Base-by-base conservation (phyloP, 2,888 invertebrate species). In the Polydrusus tereticollis region DNA sequence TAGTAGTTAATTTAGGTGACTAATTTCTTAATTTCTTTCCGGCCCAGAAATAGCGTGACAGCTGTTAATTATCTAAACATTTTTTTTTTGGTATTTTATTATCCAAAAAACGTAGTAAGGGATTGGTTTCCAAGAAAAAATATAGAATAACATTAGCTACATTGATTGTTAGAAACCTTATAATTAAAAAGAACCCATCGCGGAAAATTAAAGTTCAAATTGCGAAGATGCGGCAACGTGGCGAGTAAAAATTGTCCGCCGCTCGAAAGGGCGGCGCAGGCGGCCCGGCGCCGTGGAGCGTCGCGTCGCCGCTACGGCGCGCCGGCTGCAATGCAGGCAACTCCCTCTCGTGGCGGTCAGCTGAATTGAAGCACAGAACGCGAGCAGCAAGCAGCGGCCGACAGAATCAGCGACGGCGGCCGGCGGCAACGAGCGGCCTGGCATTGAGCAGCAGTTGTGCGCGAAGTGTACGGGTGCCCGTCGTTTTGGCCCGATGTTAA, bases 401-500 rank as follows among this genome's bases (percentile, higher is more conserved):
- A 59, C 20, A 78, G 79, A 80, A 80, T 81, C 81, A 78, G 79
- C 80, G 79, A 79, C 80, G 75, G 79, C 82, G 82, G 82, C 81
- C 81, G 83, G 80, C 81, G 81, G 82, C 81, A 69, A 82, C 83
- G 83, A 82, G 81, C 79, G 84, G 84, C 80, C 82, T 82, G 83
- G 84, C 80, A 82, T 81, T 83, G 83, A 82, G 83, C 81, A 70
- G 73, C 66, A 75, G 72, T 75, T 73, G 72, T 75, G 84, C 80
- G 84, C 83, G 84, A 83, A 83, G 84, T 84, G 83, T 78, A 81
- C 84, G 85, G 85, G 83, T 84, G 84, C 83, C 65, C 65, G 81
- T 75, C 63, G 69, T 71, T 82, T 82, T 80, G 82, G 83, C 83
- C 85, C 81, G 82, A 85, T 85, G 85, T 85, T 85, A 81, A 85